A percentile compares a stretch with the other conserved stretches of the same genome.
Conservation (phyloP, 2,888 invertebrate genomes). For the Ceratothoa steindachneri region DNA sequence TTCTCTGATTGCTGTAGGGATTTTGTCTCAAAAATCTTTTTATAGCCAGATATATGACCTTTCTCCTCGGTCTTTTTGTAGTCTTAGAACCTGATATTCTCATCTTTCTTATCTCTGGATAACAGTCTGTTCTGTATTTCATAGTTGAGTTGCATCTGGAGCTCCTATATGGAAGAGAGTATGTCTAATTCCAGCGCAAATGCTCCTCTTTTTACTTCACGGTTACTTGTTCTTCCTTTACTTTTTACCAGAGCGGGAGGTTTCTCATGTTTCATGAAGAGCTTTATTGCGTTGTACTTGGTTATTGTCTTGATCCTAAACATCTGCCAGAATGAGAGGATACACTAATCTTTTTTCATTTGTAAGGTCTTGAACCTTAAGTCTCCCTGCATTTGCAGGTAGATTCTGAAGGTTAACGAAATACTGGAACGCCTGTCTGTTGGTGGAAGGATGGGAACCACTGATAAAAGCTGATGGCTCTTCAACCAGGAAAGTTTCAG, state of each 20-base stretch:
- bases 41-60: not conserved
- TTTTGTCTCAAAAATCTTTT: not conserved
- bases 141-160: not conserved
- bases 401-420: conserved; percentile 4
- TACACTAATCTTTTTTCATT: not conserved
- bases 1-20: not conserved
- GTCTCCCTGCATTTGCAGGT: conserved; percentile 2
- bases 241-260: not conserved
- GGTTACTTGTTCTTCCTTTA: conserved; percentile 7
- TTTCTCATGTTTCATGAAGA: conserved; percentile 1
- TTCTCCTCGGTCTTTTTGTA: not conserved
- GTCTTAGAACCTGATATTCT: not conserved
- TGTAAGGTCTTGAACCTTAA: not conserved
- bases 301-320: not conserved
- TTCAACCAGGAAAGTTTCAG: not conserved
- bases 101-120: not conserved
- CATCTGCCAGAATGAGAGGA: not conserved
- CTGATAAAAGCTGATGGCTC: not conserved
- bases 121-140: not conserved
- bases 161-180: not conserved
- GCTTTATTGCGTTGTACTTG: not conserved
- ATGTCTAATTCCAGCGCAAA: not conserved
- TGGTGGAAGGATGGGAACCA: conserved; percentile 6
- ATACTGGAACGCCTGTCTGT: conserved; percentile 4
- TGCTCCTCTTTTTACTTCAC: not conserved